Evolutionary conservation across 1,140 invertebrate genomes (phyloP), one percentile per base, ranked within the genome.

Genomic region (Vanessa atalanta): DNA sequence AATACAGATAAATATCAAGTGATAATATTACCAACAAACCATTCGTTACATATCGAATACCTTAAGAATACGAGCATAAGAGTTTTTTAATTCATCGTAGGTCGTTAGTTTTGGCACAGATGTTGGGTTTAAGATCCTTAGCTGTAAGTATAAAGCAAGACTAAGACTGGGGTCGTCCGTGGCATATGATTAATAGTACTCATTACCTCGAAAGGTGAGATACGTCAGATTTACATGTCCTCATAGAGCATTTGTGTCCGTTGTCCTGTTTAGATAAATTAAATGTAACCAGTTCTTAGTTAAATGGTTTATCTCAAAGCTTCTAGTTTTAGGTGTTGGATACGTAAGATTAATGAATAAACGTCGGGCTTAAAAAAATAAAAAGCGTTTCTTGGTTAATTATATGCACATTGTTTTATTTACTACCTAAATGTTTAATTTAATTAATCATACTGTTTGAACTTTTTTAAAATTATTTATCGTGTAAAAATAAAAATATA

Each of bases 91-190:
- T 79, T 69, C 75, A 77, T 67, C 47, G 73, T 23, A 81, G 72
- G 67, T 87, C 87, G 80, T 88, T 88, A 90, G 88, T 90, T 90
- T 87, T 88, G 83, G 84, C 86, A 87, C 88, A 90, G 83, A 86
- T 88, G 88, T 75, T 79, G 67, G 73, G 76, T 57, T 74, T 84
- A 80, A 85, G 81, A 82, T 84, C 79, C 80, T 80, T 65, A 69
- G 47, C 60, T 70, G 55, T 70, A 81, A 84, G 83, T 82, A 82
- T 83, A 84, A 70, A 75, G 72, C 73, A 76, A 76, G 65, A 61
- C 67, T 63, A 81, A 79, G 75, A 81, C 72, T 75, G 83, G 79
- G 84, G 84, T 79, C 79, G 75, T 64, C 72, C 78, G 66, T 73
- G 70, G 79, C 73, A 70, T 71, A 79, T 90, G 86, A 90, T 91